Evolutionary conservation across 2,113 vertebrate species (phyloP).

Genomic region (Triplophysa siluroides): DNA sequence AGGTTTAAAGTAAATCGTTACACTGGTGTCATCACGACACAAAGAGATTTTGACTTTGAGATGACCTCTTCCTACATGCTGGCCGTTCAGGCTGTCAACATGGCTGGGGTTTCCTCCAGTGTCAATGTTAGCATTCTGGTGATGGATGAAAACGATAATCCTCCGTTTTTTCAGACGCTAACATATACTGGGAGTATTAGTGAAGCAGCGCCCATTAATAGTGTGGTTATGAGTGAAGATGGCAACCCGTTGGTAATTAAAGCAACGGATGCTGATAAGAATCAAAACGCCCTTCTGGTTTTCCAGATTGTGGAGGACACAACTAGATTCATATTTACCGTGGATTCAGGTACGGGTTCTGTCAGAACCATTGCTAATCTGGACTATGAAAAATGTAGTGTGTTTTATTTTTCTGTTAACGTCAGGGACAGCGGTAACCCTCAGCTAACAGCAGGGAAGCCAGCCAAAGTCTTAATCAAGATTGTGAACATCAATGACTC

Average conservation of each 20-base stretch:
- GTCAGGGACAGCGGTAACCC: conserved; percentile 92
- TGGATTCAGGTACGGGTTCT: conserved; percentile 94
- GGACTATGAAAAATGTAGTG: conserved; percentile 88
- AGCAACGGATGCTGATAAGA: conserved; percentile 88
- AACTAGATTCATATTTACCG: conserved; percentile 89
- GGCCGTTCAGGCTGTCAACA: conserved; percentile 83
- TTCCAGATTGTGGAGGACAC: conserved; percentile 93
- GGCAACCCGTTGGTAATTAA: conserved; percentile 88
- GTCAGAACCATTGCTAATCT: conserved; percentile 89
- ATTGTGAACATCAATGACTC: conserved; percentile 94
- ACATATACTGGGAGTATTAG: conserved; percentile 85
- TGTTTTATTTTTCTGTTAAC: conserved; percentile 88
- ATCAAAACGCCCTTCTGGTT: conserved; percentile 90
- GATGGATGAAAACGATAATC: conserved; percentile 90
- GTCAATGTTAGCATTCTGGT: conserved; percentile 85
- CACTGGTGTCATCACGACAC: conserved; percentile 89
- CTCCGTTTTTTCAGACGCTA: conserved; percentile 85
- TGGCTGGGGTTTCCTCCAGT: conserved; percentile 89
- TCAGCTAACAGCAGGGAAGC: conserved; percentile 82
- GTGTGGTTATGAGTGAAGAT: conserved; percentile 80
- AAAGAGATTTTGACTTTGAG: conserved; percentile 86
- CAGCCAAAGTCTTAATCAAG: conserved; percentile 87
- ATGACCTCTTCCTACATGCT: conserved; percentile 81
- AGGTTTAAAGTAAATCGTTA: conserved; percentile 88
- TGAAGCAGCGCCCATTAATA: conserved; percentile 90